These are phyloP conservation scores for Cossypha dichroa DNA, from an alignment of 2,797 vertebrate genomes.

Conservation along the genomic window DNA sequence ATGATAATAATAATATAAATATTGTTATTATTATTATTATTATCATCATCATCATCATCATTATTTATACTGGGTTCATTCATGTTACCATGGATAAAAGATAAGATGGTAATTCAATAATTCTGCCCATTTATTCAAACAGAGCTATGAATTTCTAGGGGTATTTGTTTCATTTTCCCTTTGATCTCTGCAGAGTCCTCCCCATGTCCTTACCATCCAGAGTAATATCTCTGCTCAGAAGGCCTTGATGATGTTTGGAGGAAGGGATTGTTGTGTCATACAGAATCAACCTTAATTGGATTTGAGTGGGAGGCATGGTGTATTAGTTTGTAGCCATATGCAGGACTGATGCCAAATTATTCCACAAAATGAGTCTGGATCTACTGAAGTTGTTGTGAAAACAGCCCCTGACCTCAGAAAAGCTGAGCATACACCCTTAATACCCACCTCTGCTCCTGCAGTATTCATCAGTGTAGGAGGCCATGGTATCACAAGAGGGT, in stretches of 20 bases:
- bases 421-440: slow-evolving; percentile 2
- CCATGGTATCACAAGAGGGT: slow-evolving; percentile 6
- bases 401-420: slow-evolving; percentile 46
- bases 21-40: too few species aligned
- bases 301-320: slow-evolving; percentile 11
- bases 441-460: not conserved
- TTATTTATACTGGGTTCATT: too few species aligned
- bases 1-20: not conserved
- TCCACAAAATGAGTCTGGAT: slow-evolving; percentile 6
- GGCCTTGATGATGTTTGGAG: not conserved
- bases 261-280: not conserved
- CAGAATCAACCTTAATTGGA: not conserved
- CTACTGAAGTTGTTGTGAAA: slow-evolving; percentile 61
- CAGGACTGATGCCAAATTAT: slow-evolving; percentile 17
- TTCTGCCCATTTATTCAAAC: not conserved
- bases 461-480: slow-evolving; percentile 50
- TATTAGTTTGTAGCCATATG: not conserved
- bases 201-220: not conserved
- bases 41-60: too few species aligned
- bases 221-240: not conserved
- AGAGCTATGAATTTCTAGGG: not conserved
- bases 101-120: not conserved
- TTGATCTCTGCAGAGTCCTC: not conserved
- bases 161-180: not conserved
- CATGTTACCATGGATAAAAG: not conserved